These are phyloP conservation scores for Buathra laborator DNA, from an alignment of 2,888 invertebrate species.

Conservation along the genomic window DNA sequence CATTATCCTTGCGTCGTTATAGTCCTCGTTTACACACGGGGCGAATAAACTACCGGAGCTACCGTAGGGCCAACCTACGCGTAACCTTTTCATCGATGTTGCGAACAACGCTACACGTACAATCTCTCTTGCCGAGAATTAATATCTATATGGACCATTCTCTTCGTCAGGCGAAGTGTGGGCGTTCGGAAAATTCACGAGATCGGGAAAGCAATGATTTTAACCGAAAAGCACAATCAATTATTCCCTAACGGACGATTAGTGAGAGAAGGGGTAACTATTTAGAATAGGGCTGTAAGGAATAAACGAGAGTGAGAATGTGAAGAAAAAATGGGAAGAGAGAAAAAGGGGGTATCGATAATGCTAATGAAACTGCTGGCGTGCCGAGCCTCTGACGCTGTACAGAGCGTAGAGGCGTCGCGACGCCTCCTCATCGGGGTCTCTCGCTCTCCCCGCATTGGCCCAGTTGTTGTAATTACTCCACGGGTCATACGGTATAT, in stretches of 20 bases:
- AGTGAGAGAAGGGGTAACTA: not conserved
- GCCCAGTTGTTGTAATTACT: constrained; percentile 70
- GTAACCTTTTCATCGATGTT: constrained; percentile 61
- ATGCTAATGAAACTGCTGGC: constrained; percentile 65
- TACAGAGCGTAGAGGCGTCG: constrained; percentile 38
- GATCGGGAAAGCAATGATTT: constrained; percentile 13
- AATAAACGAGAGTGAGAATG: constrained; percentile 15
- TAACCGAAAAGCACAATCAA: constrained; percentile 10
- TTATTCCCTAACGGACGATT: constrained; percentile 26
- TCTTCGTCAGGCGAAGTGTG: not conserved
- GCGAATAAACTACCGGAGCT: constrained; percentile 33
- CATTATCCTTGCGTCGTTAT: constrained; percentile 40
- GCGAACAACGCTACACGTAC: constrained; percentile 7
- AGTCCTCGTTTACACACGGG: constrained; percentile 25
- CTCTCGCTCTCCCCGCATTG: constrained; percentile 63
- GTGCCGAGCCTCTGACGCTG: constrained; percentile 47
- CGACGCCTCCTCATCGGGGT: constrained; percentile 43
- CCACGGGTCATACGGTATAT: constrained; percentile 63
- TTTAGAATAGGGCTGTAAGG: too few species aligned
- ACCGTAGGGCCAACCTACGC: constrained; percentile 57
- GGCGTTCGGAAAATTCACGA: constrained; percentile 12
- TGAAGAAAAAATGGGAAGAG: constrained; percentile 28
- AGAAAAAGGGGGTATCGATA: constrained; percentile 58
- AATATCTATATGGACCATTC: not conserved
- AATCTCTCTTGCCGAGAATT: not conserved